Evolutionary conservation across 2,113 vertebrate genomes (phyloP), one percentile per base, ranked within the genome.

Genomic region (Anolis carolinensis): DNA sequence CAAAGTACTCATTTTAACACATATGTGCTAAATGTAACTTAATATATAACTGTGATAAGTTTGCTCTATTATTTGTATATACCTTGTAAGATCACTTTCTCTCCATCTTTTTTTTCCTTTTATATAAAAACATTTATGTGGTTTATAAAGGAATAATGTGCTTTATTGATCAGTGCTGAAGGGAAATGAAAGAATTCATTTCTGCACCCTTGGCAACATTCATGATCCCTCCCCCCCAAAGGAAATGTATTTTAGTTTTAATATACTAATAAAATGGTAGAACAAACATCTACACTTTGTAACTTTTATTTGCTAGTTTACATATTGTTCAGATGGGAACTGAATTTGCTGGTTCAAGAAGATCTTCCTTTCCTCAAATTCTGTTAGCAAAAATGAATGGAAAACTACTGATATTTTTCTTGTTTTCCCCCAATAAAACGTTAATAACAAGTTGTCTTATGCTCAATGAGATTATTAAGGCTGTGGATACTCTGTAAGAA

Each of bases 171-270:
- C 5, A 36, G 20, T 52, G n/a, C 68, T n/a, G 2, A 68, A 84
- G 7, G 6, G 1, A 88, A 89, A 85, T 63, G 1, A 74, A 89
- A 86, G 32, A 81, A 27, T 67, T 3, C 55, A 77, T 75, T 84
- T 75, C 14, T 82, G 1, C 18, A 83, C 11, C 0, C 2, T 0
- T 79, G 3, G 23, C 30, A 70, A 25, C 67, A 39, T 2, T 89
- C 67, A n/a, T 80, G 2, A 32, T 30, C n/a, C n/a, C n/a, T 14
- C 11, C 23, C 11, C 18, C 34, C 27, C 21, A 44, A 20, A 23
- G 7, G 1, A 0, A 83, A 70, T 55, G 79, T 11, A 18, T 83
- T 68, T 86, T 90, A 48, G 13, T 10, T 63, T 71, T 14, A 84
- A 34, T 50, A 74, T 27, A 1, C 73, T 91, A 82, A 76, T 76